These are phyloP conservation scores for Pseudomyrmex gracilis DNA, from an alignment of 1,140 invertebrate species.

Conservation along the genomic window DNA sequence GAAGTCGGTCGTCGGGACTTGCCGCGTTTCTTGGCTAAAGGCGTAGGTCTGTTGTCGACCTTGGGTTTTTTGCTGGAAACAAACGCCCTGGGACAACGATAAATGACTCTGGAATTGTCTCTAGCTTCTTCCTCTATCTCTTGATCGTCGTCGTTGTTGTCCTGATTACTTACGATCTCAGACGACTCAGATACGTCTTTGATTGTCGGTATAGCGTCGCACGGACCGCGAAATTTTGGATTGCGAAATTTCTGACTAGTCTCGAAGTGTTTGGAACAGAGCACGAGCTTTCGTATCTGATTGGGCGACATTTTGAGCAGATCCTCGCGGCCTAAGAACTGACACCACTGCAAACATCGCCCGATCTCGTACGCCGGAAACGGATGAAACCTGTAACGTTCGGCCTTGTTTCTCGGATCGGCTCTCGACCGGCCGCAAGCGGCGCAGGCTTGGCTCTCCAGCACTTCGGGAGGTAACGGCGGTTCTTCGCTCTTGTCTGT, in stretches of 20 bases:
- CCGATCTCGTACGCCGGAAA: slow-evolving; percentile 85
- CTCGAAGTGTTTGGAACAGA: slow-evolving; percentile 84
- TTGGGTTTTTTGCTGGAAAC: slow-evolving; percentile 84
- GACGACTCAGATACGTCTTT: slow-evolving; percentile 51
- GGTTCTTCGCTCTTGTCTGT: slow-evolving; percentile 71
- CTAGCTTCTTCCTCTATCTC: slow-evolving; percentile 61
- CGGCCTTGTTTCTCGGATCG: slow-evolving; percentile 81
- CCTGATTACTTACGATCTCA: not conserved
- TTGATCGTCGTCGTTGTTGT: slow-evolving; percentile 60
- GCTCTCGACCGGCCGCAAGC: slow-evolving; percentile 81
- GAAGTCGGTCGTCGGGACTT: slow-evolving; percentile 81
- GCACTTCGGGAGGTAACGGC: slow-evolving; percentile 74
- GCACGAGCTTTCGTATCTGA: slow-evolving; percentile 83
- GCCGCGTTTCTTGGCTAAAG: slow-evolving; percentile 83
- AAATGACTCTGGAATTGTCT: slow-evolving; percentile 58
- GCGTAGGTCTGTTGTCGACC: slow-evolving; percentile 81
- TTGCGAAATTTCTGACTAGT: slow-evolving; percentile 82
- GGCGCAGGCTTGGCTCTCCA: slow-evolving; percentile 83
- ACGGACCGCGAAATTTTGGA: slow-evolving; percentile 73
- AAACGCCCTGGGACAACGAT: slow-evolving; percentile 70
- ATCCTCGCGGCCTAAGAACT: slow-evolving; percentile 83
- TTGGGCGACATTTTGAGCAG: slow-evolving; percentile 85
- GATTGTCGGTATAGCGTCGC: slow-evolving; percentile 83
- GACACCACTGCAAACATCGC: slow-evolving; percentile 83
- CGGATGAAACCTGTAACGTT: slow-evolving; percentile 84